Conservation (phyloP, 2,113 vertebrate genomes). For the Sitta europaea region DNA sequence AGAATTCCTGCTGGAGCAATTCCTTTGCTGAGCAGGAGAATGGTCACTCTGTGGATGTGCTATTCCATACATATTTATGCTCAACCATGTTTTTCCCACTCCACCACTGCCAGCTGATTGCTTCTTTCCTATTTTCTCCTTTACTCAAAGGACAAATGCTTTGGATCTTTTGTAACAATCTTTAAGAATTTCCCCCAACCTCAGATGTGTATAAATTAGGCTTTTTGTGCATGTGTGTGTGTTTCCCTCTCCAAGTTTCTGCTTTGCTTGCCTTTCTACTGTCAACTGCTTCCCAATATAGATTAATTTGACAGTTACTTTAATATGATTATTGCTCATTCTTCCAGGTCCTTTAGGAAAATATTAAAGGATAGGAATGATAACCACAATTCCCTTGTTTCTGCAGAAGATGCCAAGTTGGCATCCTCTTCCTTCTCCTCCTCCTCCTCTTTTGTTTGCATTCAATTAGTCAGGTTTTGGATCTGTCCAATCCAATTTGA, state of each 20-base stretch:
- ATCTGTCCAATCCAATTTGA: background rate
- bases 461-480: background rate
- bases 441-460: background rate
- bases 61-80: background rate
- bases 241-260: background rate
- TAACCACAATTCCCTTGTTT: background rate
- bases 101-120: background rate
- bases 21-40: background rate
- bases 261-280: background rate
- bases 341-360: background rate
- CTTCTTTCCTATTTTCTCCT: background rate
- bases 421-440: background rate
- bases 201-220: background rate
- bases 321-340: background rate
- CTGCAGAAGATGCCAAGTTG: background rate
- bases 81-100: background rate
- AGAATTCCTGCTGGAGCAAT: background rate
- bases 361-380: background rate
- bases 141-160: background rate
- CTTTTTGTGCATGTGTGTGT: too few relatives aligned
- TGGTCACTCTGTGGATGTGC: accelerated
- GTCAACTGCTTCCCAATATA: background rate
- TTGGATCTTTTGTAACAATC: background rate
- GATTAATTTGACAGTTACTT: background rate
- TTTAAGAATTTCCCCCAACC: background rate